Evolutionary conservation across 2,888 invertebrate species (phyloP).

Genomic region (Ethmia dodecea): DNA sequence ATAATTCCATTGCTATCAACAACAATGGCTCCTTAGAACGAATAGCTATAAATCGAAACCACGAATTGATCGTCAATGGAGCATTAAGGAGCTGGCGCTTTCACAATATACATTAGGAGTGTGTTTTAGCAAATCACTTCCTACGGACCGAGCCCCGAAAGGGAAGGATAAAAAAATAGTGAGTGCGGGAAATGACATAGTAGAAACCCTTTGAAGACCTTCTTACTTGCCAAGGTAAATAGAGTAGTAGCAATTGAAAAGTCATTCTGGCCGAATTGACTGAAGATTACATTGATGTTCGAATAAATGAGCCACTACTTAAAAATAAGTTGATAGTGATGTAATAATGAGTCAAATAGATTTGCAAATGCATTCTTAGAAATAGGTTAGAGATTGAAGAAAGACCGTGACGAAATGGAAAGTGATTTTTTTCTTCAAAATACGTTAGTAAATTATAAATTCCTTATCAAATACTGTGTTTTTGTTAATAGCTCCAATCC

Average conservation of each 20-base stretch:
- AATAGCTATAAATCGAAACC: conserved; percentile 66
- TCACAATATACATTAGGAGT: conserved; percentile 70
- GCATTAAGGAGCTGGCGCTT: conserved; percentile 66
- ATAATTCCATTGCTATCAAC: conserved; percentile 57
- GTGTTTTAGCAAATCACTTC: conserved; percentile 75
- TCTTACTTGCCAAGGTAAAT: conserved; percentile 51
- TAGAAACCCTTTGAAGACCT: conserved; percentile 53
- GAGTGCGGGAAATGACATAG: conserved; percentile 71
- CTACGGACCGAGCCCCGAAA: conserved; percentile 47
- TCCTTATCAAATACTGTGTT: too few relatives aligned
- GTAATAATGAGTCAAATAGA: conserved; percentile 49
- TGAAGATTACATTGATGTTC: conserved; percentile 36
- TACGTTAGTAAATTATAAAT: too few relatives aligned
- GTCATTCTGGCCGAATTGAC: conserved; percentile 48
- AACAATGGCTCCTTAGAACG: conserved; percentile 62
- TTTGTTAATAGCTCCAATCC: too few relatives aligned
- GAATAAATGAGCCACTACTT: conserved; percentile 37
- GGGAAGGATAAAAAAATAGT: conserved; percentile 59
- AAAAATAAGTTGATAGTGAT: conserved; percentile 46
- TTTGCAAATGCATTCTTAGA: too few relatives aligned
- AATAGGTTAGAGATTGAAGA: too few relatives aligned
- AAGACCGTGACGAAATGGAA: too few relatives aligned
- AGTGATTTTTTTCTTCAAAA: too few relatives aligned
- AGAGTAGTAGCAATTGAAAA: conserved; percentile 69
- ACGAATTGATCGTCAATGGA: conserved; percentile 62